phyloP scores from a whole-genome alignment of 2,113 vertebrate genomes.

The Trachemys scripta region DNA sequence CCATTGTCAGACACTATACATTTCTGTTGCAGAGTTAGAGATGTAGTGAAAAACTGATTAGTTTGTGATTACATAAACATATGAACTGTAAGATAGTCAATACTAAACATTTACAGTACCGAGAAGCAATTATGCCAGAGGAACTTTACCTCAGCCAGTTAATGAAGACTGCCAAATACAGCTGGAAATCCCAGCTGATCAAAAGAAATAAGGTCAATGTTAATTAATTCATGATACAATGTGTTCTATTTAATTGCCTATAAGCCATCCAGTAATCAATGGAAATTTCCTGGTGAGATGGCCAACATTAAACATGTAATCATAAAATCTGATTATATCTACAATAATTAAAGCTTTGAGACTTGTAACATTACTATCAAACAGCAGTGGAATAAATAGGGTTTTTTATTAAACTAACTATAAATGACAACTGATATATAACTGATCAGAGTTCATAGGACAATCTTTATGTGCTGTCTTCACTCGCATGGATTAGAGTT shows the following conservation, averaged over 20 bases:
- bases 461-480: neutral
- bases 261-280: slow-evolving; percentile 34
- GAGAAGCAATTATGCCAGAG: slow-evolving; percentile 14
- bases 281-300: slow-evolving; percentile 8
- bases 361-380: neutral
- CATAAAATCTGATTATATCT: slow-evolving; percentile 14
- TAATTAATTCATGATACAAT: slow-evolving; percentile 52
- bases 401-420: neutral
- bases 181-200: neutral
- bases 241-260: slow-evolving; percentile 42
- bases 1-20: neutral
- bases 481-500: neutral
- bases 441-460: neutral
- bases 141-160: neutral
- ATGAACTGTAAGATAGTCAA: slow-evolving; percentile 19
- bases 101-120: neutral
- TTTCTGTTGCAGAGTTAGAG: neutral
- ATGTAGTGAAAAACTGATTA: neutral
- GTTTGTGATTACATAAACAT: neutral
- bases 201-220: slow-evolving; percentile 58
- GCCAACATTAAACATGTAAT: slow-evolving; percentile 28
- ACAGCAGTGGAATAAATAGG: neutral
- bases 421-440: neutral
- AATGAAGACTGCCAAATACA: slow-evolving; percentile 10
- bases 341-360: neutral